Evolutionary conservation across 2,888 invertebrate species (phyloP).

Genomic region (Zygothrica quintamaculata): DNA sequence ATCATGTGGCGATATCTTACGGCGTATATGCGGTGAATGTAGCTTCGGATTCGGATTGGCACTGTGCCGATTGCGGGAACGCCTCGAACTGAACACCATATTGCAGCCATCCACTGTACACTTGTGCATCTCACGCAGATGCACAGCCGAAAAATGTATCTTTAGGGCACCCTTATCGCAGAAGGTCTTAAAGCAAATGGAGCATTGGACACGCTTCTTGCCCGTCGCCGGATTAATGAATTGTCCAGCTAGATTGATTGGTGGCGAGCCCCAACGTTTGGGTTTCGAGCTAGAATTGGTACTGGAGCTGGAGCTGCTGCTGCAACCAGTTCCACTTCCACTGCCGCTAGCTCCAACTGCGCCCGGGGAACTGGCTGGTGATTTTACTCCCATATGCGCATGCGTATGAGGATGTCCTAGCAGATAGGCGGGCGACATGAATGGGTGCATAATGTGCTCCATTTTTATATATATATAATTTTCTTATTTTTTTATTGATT

Average conservation of each 20-base stretch:
- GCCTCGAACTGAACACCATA: constrained; percentile 99
- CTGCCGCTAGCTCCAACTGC: background rate
- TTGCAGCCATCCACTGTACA: constrained; percentile 99
- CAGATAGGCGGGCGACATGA: constrained; percentile 84
- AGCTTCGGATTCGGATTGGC: constrained; percentile 99
- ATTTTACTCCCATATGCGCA: constrained; percentile 46
- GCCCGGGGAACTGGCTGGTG: constrained; percentile 78
- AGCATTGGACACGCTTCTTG: constrained; percentile 98
- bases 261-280: constrained; percentile 91
- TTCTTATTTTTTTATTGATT: too few species aligned
- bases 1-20: constrained; percentile 97
- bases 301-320: constrained; percentile 13
- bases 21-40: constrained; percentile 96
- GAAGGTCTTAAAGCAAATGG: constrained; percentile 99
- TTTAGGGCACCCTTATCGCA: constrained; percentile 99
- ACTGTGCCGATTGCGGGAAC: constrained; percentile 97
- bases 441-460: constrained; percentile 83
- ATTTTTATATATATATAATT: constrained; percentile 61
- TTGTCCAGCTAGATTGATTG: constrained; percentile 93
- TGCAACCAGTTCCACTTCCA: constrained; percentile 21
- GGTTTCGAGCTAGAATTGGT: constrained; percentile 70
- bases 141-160: constrained; percentile 99
- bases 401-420: constrained; percentile 72
- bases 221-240: constrained; percentile 96
- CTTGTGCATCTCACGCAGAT: constrained; percentile 99